Evolutionary conservation across 35 echinoderm and acorn worm species (phyloP).

Genomic region (Anneissia japonica): DNA sequence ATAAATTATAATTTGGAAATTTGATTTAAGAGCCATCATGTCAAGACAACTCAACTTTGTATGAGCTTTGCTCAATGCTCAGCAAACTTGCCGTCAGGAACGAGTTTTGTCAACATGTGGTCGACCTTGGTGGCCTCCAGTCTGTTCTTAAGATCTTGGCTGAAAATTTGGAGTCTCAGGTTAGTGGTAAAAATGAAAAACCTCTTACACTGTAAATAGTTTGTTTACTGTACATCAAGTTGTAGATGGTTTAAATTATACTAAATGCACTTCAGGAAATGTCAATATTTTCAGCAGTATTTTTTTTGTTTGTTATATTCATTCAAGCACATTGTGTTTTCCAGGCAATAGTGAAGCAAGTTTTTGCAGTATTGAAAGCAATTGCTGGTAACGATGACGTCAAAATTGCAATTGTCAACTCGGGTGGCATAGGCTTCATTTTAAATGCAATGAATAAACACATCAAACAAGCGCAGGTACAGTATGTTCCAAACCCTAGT

Average conservation of each 20-base stretch:
- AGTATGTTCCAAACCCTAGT: too few species aligned
- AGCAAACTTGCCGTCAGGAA: slow-evolving; percentile 71
- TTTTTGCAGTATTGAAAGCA: slow-evolving; percentile 68
- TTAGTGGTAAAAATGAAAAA: not conserved
- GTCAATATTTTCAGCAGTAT: too few species aligned
- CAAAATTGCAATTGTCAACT: slow-evolving; percentile 77
- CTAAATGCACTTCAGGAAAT: too few species aligned
- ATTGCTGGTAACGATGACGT: slow-evolving; percentile 97
- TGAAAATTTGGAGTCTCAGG: slow-evolving; percentile 72
- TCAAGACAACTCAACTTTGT: slow-evolving; percentile 36
- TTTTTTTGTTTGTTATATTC: too few species aligned
- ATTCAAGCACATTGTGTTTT: too few species aligned
- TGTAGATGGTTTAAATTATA: too few species aligned
- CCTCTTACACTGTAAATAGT: too few species aligned
- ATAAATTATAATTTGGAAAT: not conserved
- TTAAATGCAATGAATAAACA: slow-evolving; percentile 61
- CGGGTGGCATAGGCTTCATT: slow-evolving; percentile 56
- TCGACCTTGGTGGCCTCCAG: slow-evolving; percentile 85
- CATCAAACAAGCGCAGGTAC: slow-evolving; percentile 58
- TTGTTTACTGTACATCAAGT: too few species aligned
- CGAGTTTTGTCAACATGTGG: slow-evolving; percentile 87
- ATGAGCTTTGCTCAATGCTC: slow-evolving; percentile 60
- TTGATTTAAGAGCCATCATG: slow-evolving; percentile 26
- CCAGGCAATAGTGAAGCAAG: slow-evolving; percentile 77
- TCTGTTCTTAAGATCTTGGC: slow-evolving; percentile 49